phyloP scores from a whole-genome alignment of 2,888 invertebrate species.

The Phaedon cochleariae region DNA sequence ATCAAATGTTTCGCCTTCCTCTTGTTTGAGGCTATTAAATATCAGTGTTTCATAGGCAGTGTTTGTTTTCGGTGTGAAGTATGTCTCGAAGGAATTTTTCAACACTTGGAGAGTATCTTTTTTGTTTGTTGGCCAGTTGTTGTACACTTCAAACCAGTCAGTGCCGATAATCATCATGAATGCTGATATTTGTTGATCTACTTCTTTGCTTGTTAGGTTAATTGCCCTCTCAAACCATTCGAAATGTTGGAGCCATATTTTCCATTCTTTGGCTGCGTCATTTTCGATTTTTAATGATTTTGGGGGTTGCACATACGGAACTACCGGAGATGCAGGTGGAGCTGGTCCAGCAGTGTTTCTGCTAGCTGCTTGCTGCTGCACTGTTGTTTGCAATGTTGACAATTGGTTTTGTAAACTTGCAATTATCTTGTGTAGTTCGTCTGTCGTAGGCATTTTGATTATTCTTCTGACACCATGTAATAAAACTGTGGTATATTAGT shows the following conservation, averaged over 20 bases:
- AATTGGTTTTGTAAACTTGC: too few relatives aligned
- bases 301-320: too few relatives aligned
- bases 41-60: not conserved
- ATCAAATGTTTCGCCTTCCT: not conserved
- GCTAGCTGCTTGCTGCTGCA: too few relatives aligned
- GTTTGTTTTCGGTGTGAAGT: not conserved
- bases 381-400: too few relatives aligned
- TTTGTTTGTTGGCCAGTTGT: not conserved
- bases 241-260: too few relatives aligned
- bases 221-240: not conserved
- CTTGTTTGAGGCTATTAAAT: not conserved
- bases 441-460: too few relatives aligned
- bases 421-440: too few relatives aligned
- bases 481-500: too few relatives aligned
- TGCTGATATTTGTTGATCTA: not conserved
- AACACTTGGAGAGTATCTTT: not conserved
- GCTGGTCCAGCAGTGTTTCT: too few relatives aligned
- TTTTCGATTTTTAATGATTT: too few relatives aligned
- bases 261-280: not conserved
- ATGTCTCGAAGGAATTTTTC: not conserved
- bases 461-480: too few relatives aligned
- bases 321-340: too few relatives aligned
- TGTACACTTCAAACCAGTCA: not conserved
- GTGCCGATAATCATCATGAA: not conserved
- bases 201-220: not conserved